Percentiles rank a stretch among this genome's conserved stretches.
These are phyloP conservation scores for Linnaemya vulpina DNA, from an alignment of 2,888 invertebrate species.

Conservation along the genomic window DNA sequence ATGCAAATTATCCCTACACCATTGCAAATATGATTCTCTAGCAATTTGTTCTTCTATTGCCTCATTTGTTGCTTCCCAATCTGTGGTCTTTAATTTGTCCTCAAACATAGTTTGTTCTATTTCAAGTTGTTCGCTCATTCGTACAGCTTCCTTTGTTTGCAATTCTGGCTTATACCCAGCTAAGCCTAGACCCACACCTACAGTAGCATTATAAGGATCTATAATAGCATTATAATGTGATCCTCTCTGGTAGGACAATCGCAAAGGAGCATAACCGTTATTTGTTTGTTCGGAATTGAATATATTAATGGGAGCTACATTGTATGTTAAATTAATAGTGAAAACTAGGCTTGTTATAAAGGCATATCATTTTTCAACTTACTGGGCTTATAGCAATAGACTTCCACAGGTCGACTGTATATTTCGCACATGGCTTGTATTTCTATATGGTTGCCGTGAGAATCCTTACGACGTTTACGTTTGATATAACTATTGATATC, in stretches of 20 bases:
- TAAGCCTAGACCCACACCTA: conserved; percentile 93
- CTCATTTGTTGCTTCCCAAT: conserved; percentile 96
- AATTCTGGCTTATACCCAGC: conserved; percentile 91
- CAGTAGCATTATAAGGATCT: conserved; percentile 91
- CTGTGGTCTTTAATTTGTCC: conserved; percentile 93
- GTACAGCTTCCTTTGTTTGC: conserved; percentile 89
- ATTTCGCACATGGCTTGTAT: conserved; percentile 95
- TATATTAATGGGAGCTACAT: conserved; percentile 92
- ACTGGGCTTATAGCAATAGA: conserved; percentile 85
- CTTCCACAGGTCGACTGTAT: conserved; percentile 93
- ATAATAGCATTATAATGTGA: conserved; percentile 95
- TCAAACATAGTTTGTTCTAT: conserved; percentile 95
- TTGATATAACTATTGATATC: conserved; percentile 92
- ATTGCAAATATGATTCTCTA: conserved; percentile 92
- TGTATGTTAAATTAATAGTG: background rate
- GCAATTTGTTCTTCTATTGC: conserved; percentile 95
- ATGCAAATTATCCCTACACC: conserved; percentile 87
- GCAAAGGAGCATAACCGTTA: conserved; percentile 90
- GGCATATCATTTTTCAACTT: conserved; percentile 61
- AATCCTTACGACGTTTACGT: conserved; percentile 90
- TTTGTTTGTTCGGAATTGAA: conserved; percentile 89
- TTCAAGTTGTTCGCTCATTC: conserved; percentile 90
- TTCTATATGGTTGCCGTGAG: conserved; percentile 95
- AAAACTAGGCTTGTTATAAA: too few relatives aligned
- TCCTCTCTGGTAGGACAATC: conserved; percentile 93